Percentiles rank a stretch among this genome's conserved stretches.
Conservation (phyloP, 2,797 vertebrate species). For the Rhincodon typus region DNA sequence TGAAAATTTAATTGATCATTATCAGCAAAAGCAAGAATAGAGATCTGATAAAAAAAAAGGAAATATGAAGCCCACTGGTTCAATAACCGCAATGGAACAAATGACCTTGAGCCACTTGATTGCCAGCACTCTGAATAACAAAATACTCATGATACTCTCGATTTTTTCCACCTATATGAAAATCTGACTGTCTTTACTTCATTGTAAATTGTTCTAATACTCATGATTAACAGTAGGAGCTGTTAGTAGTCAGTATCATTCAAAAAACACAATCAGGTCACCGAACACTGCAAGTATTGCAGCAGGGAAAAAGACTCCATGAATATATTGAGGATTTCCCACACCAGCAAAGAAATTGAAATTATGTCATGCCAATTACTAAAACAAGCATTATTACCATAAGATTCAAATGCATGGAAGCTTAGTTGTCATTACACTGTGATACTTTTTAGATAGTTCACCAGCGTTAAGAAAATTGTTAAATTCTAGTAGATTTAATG, state of each 20-base stretch:
- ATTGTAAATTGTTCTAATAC: background rate
- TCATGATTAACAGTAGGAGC: background rate
- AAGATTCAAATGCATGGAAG: background rate
- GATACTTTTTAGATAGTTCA: background rate
- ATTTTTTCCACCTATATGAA: background rate
- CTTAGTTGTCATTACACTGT: too few species aligned
- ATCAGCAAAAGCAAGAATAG: conserved; percentile 27
- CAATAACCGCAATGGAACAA: conserved; percentile 37
- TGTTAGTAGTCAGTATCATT: background rate
- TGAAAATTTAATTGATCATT: conserved; percentile 34
- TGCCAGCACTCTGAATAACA: background rate
- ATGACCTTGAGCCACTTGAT: conserved; percentile 26
- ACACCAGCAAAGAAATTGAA: background rate
- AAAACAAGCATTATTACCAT: background rate
- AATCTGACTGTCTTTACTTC: background rate
- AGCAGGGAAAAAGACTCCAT: background rate
- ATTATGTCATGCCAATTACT: background rate
- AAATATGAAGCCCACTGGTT: conserved; percentile 34
- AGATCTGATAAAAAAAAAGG: conserved; percentile 28
- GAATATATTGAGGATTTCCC: background rate
- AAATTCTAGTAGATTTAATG: background rate
- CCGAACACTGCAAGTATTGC: background rate
- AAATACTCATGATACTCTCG: background rate
- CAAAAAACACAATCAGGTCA: background rate
- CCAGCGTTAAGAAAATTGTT: background rate